Conservation (phyloP, 35 echinoderm and acorn worm genomes). For the Heliocidaris erythrogramma region DNA sequence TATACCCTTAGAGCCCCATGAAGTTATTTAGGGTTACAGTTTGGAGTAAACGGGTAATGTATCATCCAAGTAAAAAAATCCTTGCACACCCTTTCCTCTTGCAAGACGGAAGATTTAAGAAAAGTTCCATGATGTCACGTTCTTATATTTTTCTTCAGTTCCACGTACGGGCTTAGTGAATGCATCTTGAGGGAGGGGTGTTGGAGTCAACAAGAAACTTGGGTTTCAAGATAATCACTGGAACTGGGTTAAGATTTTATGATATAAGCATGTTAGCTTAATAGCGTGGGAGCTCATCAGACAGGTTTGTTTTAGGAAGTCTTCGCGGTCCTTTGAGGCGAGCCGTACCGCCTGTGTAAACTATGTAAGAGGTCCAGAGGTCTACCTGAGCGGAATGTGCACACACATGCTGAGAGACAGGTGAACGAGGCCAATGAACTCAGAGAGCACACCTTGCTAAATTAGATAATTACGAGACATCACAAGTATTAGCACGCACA, state of each 20-base stretch:
- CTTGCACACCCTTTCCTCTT: not conserved
- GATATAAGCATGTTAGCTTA: not conserved
- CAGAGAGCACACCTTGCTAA: not conserved
- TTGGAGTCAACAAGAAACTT: not conserved
- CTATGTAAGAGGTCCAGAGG: not conserved
- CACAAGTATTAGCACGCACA: not conserved
- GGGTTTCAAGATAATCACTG: not conserved
- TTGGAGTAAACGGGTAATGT: not conserved
- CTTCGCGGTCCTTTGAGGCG: not conserved
- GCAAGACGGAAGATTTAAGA: no score
- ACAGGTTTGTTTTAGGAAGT: not conserved
- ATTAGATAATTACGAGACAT: not conserved
- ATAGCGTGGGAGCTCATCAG: not conserved
- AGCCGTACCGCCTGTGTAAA: not conserved
- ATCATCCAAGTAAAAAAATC: not conserved
- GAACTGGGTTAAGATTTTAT: not conserved
- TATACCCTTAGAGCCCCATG: not conserved
- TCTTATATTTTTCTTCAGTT: not conserved
- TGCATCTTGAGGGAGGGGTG: not conserved
- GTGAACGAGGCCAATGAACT: slow-evolving; percentile 32
- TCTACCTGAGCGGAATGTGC: slow-evolving; percentile 24
- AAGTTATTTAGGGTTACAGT: not conserved
- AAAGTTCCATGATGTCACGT: not conserved
- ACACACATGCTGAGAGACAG: not conserved
- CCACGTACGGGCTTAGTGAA: not conserved